Conservation (phyloP, 2,113 vertebrate genomes). For the Mormyrus iriodes region DNA sequence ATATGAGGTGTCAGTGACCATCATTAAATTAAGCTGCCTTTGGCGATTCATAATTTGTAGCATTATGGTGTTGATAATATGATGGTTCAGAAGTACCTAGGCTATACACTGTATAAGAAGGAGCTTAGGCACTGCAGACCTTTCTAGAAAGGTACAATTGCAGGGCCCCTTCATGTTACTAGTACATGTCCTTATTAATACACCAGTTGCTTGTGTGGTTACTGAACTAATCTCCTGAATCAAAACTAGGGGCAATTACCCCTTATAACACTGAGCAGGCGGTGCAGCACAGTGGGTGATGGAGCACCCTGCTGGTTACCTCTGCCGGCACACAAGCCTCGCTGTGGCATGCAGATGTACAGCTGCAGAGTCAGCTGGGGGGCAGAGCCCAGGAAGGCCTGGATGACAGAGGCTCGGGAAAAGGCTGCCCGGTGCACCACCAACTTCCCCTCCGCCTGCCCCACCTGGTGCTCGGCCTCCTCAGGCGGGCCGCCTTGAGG, state of each 20-base stretch:
- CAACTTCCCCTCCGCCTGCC: conserved; percentile 90
- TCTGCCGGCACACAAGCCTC: conserved; percentile 70
- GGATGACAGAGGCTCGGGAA: conserved; percentile 87
- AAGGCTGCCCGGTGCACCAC: conserved; percentile 87
- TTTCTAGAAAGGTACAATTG: too few relatives aligned
- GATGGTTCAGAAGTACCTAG: too few relatives aligned
- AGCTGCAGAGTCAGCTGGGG: conserved; percentile 94
- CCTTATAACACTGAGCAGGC: not conserved
- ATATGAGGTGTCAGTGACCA: too few relatives aligned
- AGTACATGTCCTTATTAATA: too few relatives aligned
- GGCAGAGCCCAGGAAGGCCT: conserved; percentile 93
- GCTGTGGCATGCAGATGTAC: conserved; percentile 83
- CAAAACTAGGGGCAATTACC: not conserved
- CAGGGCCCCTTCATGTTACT: too few relatives aligned
- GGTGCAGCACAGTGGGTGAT: not conserved
- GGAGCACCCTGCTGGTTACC: conserved; percentile 56
- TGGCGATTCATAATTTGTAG: too few relatives aligned
- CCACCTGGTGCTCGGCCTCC: conserved; percentile 89
- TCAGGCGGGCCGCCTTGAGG: conserved; percentile 76
- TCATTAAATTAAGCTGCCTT: too few relatives aligned
- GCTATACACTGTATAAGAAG: too few relatives aligned
- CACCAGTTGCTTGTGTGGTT: too few relatives aligned
- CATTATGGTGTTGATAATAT: too few relatives aligned
- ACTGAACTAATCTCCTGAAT: too few relatives aligned
- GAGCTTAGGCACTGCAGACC: too few relatives aligned